Evolutionary conservation across 2,113 vertebrate species (phyloP), one percentile per base, ranked within the genome.

Genomic region (Menidia beryllina): DNA sequence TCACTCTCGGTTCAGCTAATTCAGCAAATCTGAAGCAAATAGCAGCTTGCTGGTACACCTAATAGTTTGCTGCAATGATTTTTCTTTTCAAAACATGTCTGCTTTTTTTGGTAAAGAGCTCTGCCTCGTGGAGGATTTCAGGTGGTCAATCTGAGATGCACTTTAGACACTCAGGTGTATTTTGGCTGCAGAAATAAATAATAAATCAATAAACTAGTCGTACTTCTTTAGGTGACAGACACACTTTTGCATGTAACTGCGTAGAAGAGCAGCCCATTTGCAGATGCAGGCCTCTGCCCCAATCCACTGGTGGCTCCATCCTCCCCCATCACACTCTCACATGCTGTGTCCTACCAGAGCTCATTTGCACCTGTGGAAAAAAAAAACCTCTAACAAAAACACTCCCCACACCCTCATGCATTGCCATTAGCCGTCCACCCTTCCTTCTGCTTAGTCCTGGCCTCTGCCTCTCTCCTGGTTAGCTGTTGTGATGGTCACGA

Each of bases 291-390:
- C 19, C 55, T 19, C 51, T 50, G 0, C 14, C 49, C 52, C 19
- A 7, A 17, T 51, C 45, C 20, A 21, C 21, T n/a, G 30, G n/a
- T 34, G 38, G 21, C 36, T 48, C 34, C 34, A 21, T 61, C 65
- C 58, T 62, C 81, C 81, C 77, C 84, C 74, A 0, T 45, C 38
- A 17, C 39, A 21, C 10, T 3, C 14, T 20, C n/a, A n/a, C n/a
- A n/a, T n/a, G n/a, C 15, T 25, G 48, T 50, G 43, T 62, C 69
- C 69, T 43, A 45, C 69, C 17, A 7, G n/a, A 25, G 57, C 72
- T 88, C 79, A 92, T 91, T 91, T 88, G 85, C 91, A 90, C 77
- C 85, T 90, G 89, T 91, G 83, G 86, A 80, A 84, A 12, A 72
- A 64, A 14, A 43, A 26, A 25, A 21, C 41, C 61, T 49, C 21